Conservation (phyloP, 2,113 vertebrate genomes). For the Megaptera novaeangliae region DNA sequence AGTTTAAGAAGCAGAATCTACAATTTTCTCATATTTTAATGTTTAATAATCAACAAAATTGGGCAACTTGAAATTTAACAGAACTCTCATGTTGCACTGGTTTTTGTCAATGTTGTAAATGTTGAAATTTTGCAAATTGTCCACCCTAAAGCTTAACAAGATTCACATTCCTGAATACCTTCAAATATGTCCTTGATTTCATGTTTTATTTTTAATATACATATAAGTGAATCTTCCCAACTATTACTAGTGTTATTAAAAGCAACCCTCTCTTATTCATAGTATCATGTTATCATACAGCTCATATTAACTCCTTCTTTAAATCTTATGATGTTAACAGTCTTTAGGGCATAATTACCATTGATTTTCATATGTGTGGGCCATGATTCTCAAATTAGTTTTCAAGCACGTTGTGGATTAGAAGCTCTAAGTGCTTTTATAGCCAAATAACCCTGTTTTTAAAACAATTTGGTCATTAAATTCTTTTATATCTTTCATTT, state of each 20-base stretch:
- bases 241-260: background rate
- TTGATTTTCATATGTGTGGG: background rate
- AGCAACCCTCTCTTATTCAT: background rate
- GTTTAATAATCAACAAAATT: background rate
- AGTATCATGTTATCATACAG: background rate
- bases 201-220: background rate
- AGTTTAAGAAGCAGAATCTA: background rate
- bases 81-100: background rate
- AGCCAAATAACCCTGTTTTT: background rate
- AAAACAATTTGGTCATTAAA: background rate
- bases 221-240: background rate
- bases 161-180: background rate
- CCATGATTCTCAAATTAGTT: background rate
- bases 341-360: background rate
- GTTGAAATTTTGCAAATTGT: background rate
- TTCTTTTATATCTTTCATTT: background rate
- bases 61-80: background rate
- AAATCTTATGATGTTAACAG: no score
- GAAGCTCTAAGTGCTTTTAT: background rate
- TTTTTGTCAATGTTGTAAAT: background rate
- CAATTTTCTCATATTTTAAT: background rate
- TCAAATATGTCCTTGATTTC: background rate
- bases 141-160: background rate
- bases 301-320: background rate
- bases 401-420: background rate